Conservation (phyloP, 1,140 invertebrate genomes). For the Pogonognathellus flavescens region DNA sequence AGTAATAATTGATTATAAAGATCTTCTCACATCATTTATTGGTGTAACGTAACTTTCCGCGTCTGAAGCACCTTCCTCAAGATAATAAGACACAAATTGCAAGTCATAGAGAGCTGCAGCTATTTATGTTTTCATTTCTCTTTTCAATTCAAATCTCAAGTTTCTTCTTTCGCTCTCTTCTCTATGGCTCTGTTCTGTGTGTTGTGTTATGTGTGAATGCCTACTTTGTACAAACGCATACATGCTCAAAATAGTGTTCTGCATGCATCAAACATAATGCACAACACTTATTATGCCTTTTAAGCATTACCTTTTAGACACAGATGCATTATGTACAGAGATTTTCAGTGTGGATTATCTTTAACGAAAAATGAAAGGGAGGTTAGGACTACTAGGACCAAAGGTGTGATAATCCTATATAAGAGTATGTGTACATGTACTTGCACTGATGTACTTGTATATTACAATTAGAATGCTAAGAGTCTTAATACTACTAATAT, state of each 20-base stretch:
- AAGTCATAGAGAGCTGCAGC: conserved; percentile 8
- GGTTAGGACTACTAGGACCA: not conserved
- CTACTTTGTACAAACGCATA: conserved; percentile 3
- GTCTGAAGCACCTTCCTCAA: not conserved
- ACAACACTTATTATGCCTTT: not conserved
- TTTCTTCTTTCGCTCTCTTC: not conserved
- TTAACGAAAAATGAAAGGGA: not conserved
- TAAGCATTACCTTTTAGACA: conserved; percentile 1
- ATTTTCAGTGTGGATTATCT: conserved; percentile 17
- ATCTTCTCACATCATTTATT: not conserved
- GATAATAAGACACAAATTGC: conserved; percentile 5
- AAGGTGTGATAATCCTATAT: too few species aligned
- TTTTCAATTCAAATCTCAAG: not conserved
- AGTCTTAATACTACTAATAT: too few species aligned
- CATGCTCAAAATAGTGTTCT: not conserved
- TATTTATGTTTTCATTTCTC: conserved; percentile 48
- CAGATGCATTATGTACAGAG: too few species aligned
- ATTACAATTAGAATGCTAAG: too few species aligned
- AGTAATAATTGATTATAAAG: conserved; percentile 33
- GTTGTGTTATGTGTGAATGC: not conserved
- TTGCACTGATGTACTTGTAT: too few species aligned
- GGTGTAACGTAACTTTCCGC: not conserved
- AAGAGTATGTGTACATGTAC: too few species aligned
- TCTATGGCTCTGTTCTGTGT: not conserved
- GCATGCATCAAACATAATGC: not conserved